Base-by-base conservation (phyloP, 2,797 vertebrate genomes). In the Oceanodroma leucorhoa region DNA sequence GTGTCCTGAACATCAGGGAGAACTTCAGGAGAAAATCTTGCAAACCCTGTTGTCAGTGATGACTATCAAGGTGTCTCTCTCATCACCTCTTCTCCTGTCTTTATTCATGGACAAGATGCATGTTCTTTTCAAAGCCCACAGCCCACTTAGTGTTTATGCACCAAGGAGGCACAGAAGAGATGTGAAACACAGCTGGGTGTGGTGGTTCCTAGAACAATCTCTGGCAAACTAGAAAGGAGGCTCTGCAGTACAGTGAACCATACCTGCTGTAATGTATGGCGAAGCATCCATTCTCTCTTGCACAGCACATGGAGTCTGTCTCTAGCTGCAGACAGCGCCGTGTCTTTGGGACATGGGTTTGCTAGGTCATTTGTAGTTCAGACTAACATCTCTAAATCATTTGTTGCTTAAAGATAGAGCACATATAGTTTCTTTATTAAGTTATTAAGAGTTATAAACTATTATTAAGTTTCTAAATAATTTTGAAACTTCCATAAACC, bases 51-150 rank as follows among this genome's bases (percentile, higher is more conserved):
- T 60, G 38, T 51, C 1, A 0, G 15, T 15, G 36, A 58, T 27
- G 27, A 20, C 83, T 76, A 32, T 54, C 32, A 65, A 67, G 43
- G 11, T 26, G 15, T 21, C 8, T 89, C 11, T 69, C 12, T 73
- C 19, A 46, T 9, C 62, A 8, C 3, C 1, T 73, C 27, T 26
- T 80, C 23, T 70, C 32, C 32, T 43, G 21, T 27, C 32, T 79
- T 89, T 53, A 14, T 62, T 76, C 65, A 22, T 4, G 7, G 32
- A n/a, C 8, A 55, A 55, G 38, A 48, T 0, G 0, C 1, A 24
- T 0, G 2, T 30, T 79, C 43, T 36, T 22, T 85, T 83, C 43
- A 54, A 83, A 81, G 60, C 23, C 29, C 36, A 32, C 65, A 84
- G 34, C 18, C 11, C 18, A 45, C 40, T 50, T 67, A 32, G 4